These are phyloP conservation scores for Poeciliopsis paucimaculata DNA, from an alignment of 2,797 vertebrate genomes.

Conservation along the genomic window DNA sequence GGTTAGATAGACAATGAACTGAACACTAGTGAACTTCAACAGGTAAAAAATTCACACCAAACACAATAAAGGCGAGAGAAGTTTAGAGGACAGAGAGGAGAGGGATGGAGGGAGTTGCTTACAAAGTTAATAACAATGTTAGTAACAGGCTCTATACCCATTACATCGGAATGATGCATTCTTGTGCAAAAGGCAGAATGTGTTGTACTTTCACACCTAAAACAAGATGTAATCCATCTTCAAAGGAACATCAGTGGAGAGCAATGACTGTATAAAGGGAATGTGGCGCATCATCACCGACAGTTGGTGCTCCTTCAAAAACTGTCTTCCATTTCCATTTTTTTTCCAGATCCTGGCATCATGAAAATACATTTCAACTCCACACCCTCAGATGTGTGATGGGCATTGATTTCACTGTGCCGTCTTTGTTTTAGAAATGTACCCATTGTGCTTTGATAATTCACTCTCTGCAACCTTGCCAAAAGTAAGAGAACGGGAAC, in stretches of 20 bases:
- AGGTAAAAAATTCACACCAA: constrained; percentile 47
- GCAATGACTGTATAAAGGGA: constrained; percentile 68
- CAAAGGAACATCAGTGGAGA: constrained; percentile 62
- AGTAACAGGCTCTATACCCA: constrained; percentile 39
- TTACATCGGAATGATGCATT: constrained; percentile 60
- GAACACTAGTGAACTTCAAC: constrained; percentile 58
- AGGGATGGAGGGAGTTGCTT: not conserved
- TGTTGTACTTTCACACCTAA: constrained; percentile 67
- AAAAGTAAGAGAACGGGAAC: constrained; percentile 38
- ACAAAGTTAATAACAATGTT: constrained; percentile 55
- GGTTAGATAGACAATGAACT: constrained; percentile 61
- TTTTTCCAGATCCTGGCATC: constrained; percentile 52
- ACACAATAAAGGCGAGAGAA: constrained; percentile 40
- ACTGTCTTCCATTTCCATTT: constrained; percentile 44
- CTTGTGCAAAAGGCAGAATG: constrained; percentile 67
- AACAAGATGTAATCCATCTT: constrained; percentile 73
- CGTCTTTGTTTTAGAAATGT: constrained; percentile 67
- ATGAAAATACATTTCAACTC: constrained; percentile 58
- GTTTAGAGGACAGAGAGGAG: constrained; percentile 25
- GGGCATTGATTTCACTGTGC: constrained; percentile 62
- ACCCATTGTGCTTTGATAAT: constrained; percentile 68
- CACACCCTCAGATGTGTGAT: constrained; percentile 61
- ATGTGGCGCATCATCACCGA: constrained; percentile 51
- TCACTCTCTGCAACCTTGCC: constrained; percentile 46
- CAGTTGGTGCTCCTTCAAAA: constrained; percentile 62